phyloP scores from a whole-genome alignment of 2,797 vertebrate genomes.

The Momotus momota region DNA sequence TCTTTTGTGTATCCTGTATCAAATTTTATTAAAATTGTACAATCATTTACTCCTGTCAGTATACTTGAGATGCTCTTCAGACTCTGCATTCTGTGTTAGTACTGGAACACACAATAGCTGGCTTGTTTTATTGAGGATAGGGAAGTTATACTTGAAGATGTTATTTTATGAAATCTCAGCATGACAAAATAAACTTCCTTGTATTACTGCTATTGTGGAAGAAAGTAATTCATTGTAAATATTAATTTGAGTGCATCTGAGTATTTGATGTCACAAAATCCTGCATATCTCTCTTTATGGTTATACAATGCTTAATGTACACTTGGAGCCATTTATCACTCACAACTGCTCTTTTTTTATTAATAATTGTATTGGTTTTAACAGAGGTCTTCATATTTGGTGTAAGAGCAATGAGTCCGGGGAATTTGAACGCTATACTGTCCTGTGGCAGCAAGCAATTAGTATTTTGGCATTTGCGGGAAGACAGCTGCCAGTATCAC shows the following conservation, averaged over 20 bases:
- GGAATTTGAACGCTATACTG: not conserved
- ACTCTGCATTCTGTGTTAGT: not conserved
- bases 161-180: constrained; percentile 65
- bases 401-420: not conserved
- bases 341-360: not conserved
- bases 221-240: constrained; percentile 51
- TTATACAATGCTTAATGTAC: not conserved
- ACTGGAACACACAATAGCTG: constrained; percentile 40
- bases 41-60: not conserved
- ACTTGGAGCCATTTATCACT: not conserved
- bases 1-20: not conserved
- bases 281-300: not conserved
- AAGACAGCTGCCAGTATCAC: not conserved
- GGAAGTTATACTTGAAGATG: constrained; percentile 50
- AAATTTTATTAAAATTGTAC: not conserved
- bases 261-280: not conserved
- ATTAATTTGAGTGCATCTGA: not conserved
- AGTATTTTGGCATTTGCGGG: not conserved
- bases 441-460: not conserved
- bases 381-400: not conserved
- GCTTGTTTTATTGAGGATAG: constrained; percentile 33
- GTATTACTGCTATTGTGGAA: constrained; percentile 38
- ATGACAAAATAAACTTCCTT: constrained; percentile 75
- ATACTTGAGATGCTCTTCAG: not conserved
- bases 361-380: not conserved